Evolutionary conservation across 2,797 vertebrate species (phyloP).

Genomic region (Chaetodon trifasciatus): DNA sequence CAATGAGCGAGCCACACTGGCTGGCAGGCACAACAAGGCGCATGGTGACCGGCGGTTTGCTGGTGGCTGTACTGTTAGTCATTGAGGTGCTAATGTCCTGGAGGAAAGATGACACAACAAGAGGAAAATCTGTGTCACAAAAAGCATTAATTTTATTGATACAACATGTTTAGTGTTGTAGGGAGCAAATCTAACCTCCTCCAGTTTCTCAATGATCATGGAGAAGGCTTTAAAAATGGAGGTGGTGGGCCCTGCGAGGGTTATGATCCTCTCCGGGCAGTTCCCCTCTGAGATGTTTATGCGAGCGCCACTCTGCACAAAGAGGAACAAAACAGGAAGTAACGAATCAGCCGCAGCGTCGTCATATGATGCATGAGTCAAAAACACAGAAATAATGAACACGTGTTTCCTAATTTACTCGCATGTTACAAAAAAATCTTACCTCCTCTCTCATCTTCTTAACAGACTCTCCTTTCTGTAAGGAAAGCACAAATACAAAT

Average conservation of each 20-base stretch:
- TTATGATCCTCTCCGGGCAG: conserved; percentile 96
- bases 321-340: conserved; percentile 30
- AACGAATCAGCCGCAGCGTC: neutral
- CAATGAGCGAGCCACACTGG: conserved; percentile 95
- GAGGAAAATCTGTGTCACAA: neutral
- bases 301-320: conserved; percentile 90
- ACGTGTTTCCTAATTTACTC: neutral
- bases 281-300: conserved; percentile 98
- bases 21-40: conserved; percentile 94
- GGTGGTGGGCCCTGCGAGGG: conserved; percentile 94
- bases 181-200: conserved; percentile 86
- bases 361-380: conserved; percentile 22
- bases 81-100: conserved; percentile 97
- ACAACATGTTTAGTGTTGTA: fast-evolving
- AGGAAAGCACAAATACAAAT: conserved; percentile 43
- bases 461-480: conserved; percentile 94
- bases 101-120: neutral
- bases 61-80: conserved; percentile 96
- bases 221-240: conserved; percentile 97
- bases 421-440: conserved; percentile 45
- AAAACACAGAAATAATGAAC: neutral
- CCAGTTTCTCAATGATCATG: conserved; percentile 97
- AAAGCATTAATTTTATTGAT: neutral
- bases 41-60: conserved; percentile 94
- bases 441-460: conserved; percentile 98